A percentile compares a stretch with the other conserved stretches of the same genome.
phyloP scores from a whole-genome alignment of 2,888 invertebrate species.

The Drosophila tanythrix region DNA sequence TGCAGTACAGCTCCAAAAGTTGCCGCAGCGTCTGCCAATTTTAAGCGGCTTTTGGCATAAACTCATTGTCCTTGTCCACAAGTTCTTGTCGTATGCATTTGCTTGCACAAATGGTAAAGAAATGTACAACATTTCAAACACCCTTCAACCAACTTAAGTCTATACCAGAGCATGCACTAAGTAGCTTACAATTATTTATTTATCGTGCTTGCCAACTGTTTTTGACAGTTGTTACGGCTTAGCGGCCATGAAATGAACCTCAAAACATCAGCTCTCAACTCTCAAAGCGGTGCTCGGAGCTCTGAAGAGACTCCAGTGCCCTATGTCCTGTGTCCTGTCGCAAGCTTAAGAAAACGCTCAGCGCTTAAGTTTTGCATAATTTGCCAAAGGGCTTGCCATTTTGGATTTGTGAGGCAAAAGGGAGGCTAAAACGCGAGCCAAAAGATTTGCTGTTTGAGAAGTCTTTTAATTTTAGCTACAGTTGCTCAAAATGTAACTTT shows the following conservation, averaged over 20 bases:
- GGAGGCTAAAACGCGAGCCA: not conserved
- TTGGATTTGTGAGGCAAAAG: slow-evolving; percentile 17
- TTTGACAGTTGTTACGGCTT: slow-evolving; percentile 67
- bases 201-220: slow-evolving; percentile 47
- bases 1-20: slow-evolving; percentile 19
- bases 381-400: slow-evolving; percentile 38
- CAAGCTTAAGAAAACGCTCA: slow-evolving; percentile 28
- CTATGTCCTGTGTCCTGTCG: slow-evolving; percentile 17
- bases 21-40: slow-evolving; percentile 9
- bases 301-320: not conserved
- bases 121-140: slow-evolving; percentile 30
- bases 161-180: slow-evolving; percentile 34
- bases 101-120: slow-evolving; percentile 41
- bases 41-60: slow-evolving; percentile 46
- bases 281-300: slow-evolving; percentile 2
- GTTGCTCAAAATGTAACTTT: not conserved
- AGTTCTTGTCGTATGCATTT: slow-evolving; percentile 47
- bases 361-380: slow-evolving; percentile 56
- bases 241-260: slow-evolving; percentile 59
- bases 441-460: not conserved
- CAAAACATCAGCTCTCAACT: slow-evolving; percentile 36
- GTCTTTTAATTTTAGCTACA: not conserved
- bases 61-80: slow-evolving; percentile 18
- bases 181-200: slow-evolving; percentile 75
- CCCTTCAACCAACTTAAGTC: not conserved